A percentile compares a stretch with the other conserved stretches of the same genome.
These are phyloP conservation scores for Drosophila serrata DNA, from an alignment of 1,140 invertebrate species.

Conservation along the genomic window DNA sequence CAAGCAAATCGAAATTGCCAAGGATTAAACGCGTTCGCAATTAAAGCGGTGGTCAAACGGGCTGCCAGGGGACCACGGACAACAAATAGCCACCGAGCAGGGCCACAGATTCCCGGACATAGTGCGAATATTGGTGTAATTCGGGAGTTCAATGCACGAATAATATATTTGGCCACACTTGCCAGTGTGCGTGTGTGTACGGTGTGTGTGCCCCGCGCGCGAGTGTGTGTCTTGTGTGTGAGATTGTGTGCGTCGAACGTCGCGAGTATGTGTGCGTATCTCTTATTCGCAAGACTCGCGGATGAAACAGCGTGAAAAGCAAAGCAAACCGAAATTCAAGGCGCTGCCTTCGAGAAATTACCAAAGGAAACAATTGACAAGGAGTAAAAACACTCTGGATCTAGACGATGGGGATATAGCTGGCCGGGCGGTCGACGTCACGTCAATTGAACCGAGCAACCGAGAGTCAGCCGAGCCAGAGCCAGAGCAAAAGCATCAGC, in stretches of 20 bases:
- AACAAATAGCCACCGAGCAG: slow-evolving; percentile 1
- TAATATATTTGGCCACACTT: slow-evolving; percentile 81
- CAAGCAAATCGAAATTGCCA: slow-evolving; percentile 50
- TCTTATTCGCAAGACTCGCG: slow-evolving; percentile 48
- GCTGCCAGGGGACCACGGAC: slow-evolving; percentile 11
- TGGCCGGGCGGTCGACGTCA: slow-evolving; percentile 22
- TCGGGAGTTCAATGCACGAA: slow-evolving; percentile 80
- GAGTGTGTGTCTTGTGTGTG: slow-evolving; percentile 12
- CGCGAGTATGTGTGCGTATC: slow-evolving; percentile 39
- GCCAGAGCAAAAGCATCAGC: slow-evolving; percentile 5
- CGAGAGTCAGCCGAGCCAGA: slow-evolving; percentile 12
- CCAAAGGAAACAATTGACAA: slow-evolving; percentile 17
- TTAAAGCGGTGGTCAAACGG: slow-evolving; percentile 17
- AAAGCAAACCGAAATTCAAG: slow-evolving; percentile 12
- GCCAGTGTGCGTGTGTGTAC: slow-evolving; percentile 30
- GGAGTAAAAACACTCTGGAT: background rate
- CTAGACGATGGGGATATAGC: slow-evolving; percentile 38
- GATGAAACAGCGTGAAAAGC: slow-evolving; percentile 48
- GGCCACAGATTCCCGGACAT: background rate
- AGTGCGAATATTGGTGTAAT: slow-evolving; percentile 55
- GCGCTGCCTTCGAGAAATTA: slow-evolving; percentile 11
- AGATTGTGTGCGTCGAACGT: slow-evolving; percentile 21
- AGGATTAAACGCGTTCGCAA: slow-evolving; percentile 44
- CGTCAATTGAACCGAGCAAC: slow-evolving; percentile 17
- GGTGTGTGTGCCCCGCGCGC: slow-evolving; percentile 22